Evolutionary conservation across 2,797 vertebrate genomes (phyloP).

Genomic region (Platalea minor): DNA sequence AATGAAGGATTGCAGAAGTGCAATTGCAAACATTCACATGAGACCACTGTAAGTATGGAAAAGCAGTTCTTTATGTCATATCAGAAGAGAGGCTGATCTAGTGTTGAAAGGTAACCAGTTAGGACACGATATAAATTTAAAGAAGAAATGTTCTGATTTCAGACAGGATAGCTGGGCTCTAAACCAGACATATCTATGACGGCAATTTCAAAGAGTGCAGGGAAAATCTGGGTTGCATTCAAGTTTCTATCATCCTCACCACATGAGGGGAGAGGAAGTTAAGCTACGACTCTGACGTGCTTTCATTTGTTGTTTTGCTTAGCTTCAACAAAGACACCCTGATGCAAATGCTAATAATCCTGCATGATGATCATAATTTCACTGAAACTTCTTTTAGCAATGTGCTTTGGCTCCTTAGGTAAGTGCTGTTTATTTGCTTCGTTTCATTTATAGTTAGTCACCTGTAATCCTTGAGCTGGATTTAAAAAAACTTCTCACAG

Average conservation of each 20-base stretch:
- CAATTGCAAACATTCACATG: neutral
- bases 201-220: neutral
- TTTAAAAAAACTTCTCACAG: neutral
- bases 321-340: neutral
- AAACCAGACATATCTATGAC: neutral
- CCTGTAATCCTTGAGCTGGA: neutral
- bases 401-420: neutral
- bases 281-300: accelerated
- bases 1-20: neutral
- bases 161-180: neutral
- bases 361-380: neutral
- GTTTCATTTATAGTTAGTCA: neutral
- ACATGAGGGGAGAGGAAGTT: neutral
- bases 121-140: neutral
- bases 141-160: neutral
- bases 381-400: neutral
- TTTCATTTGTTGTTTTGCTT: neutral
- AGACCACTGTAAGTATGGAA: neutral
- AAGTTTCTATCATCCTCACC: accelerated
- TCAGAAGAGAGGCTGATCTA: neutral
- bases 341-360: neutral
- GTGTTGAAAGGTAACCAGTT: neutral
- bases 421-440: neutral
- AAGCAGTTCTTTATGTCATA: neutral
- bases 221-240: neutral